phyloP scores from a whole-genome alignment of 2,888 invertebrate species.

The Lithophane semibrunnea region DNA sequence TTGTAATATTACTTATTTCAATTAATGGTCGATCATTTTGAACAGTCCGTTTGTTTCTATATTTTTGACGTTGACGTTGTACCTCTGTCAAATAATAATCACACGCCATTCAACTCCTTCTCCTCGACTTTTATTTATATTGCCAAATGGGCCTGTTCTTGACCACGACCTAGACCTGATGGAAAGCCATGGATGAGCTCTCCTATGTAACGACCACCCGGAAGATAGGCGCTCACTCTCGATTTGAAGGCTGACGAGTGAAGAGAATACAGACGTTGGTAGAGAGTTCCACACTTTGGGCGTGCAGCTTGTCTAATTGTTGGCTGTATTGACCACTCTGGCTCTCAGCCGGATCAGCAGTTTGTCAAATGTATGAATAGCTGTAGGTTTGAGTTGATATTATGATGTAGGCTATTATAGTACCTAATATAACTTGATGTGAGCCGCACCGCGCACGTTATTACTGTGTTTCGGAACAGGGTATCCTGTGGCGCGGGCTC shows the following conservation, averaged over 20 bases:
- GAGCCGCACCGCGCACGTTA: not conserved
- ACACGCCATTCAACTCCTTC: too few relatives aligned
- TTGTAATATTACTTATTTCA: not conserved
- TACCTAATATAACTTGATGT: constrained; percentile 5
- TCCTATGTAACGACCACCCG: not conserved
- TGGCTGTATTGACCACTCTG: not conserved
- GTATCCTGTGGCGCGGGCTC: constrained; percentile 22
- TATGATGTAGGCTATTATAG: not conserved
- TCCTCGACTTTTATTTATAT: too few relatives aligned
- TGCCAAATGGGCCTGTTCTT: too few relatives aligned
- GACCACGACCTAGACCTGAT: not conserved
- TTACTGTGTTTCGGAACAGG: constrained; percentile 17
- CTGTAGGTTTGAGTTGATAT: not conserved
- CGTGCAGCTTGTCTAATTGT: not conserved
- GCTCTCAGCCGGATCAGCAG: not conserved
- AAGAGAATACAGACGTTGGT: not conserved
- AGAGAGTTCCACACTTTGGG: not conserved
- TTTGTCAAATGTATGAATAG: not conserved
- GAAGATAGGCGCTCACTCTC: not conserved
- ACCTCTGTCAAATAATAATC: not conserved
- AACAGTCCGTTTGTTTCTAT: not conserved
- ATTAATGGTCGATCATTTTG: not conserved
- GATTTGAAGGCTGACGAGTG: too few relatives aligned
- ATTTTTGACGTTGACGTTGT: not conserved
- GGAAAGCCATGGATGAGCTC: not conserved